Conservation (phyloP, 2,888 invertebrate species). For the Drosophila putrida region DNA sequence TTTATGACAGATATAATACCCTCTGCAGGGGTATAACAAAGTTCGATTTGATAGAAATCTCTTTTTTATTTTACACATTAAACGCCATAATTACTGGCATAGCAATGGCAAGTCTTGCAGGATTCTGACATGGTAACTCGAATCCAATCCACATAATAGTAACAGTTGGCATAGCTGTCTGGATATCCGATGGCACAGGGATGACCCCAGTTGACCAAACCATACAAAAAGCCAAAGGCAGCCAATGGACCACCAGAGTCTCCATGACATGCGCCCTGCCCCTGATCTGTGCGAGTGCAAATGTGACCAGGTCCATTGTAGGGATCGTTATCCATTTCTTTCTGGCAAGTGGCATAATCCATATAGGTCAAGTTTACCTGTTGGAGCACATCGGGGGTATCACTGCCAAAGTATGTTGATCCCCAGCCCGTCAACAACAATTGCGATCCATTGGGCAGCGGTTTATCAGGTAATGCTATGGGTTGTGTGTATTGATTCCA, state of each 20-base stretch:
- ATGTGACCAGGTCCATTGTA: conserved; percentile 87
- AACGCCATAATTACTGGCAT: conserved; percentile 69
- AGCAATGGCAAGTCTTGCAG: conserved; percentile 71
- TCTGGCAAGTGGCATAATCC: conserved; percentile 85
- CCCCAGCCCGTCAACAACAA: conserved; percentile 89
- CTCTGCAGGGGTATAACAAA: not conserved
- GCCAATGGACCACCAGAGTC: conserved; percentile 83
- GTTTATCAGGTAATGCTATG: conserved; percentile 86
- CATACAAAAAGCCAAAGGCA: conserved; percentile 70
- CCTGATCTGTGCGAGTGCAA: conserved; percentile 87
- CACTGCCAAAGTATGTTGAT: conserved; percentile 84
- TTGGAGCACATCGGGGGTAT: conserved; percentile 87
- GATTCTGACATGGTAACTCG: conserved; percentile 34
- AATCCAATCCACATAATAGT: conserved; percentile 80
- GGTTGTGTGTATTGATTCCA: conserved; percentile 86
- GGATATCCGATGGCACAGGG: conserved; percentile 83
- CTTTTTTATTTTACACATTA: conserved; percentile 30
- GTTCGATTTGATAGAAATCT: not conserved
- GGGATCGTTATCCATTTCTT: conserved; percentile 85
- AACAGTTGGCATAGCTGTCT: conserved; percentile 76
- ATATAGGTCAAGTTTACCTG: conserved; percentile 87
- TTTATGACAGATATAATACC: not conserved
- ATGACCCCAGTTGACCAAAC: conserved; percentile 83
- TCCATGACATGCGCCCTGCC: conserved; percentile 86
- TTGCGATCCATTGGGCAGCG: conserved; percentile 86